Evolutionary conservation across 2,113 vertebrate species (phyloP).

Genomic region (Toxostoma redivivum): DNA sequence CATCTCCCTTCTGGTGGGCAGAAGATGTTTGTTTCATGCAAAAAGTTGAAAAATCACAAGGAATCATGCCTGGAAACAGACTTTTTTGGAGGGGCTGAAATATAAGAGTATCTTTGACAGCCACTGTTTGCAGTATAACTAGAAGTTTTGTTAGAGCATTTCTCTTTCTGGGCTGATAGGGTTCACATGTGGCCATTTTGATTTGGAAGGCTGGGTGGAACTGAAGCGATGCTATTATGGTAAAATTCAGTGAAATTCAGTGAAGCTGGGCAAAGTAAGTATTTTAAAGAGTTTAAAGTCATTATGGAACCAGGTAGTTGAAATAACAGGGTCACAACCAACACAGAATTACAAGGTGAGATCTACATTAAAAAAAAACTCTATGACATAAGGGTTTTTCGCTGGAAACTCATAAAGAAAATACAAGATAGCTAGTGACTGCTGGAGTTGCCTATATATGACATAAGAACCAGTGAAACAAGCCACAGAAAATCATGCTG

Average conservation of each 20-base stretch:
- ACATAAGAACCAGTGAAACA: neutral
- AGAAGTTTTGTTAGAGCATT: neutral
- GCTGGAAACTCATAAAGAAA: neutral
- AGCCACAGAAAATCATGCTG: neutral
- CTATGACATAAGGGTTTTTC: neutral
- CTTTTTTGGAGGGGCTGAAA: neutral
- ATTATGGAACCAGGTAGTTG: neutral
- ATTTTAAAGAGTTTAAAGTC: neutral
- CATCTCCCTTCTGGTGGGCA: neutral
- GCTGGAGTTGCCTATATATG: neutral
- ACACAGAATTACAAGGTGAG: neutral
- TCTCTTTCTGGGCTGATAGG: neutral
- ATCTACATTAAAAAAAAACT: neutral
- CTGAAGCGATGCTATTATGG: neutral
- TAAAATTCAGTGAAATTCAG: neutral
- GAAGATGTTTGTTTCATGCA: neutral
- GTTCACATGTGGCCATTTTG: neutral
- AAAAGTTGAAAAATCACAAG: neutral
- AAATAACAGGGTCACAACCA: neutral
- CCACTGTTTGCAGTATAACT: neutral
- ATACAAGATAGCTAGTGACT: neutral
- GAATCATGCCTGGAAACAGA: neutral
- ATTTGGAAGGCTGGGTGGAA: neutral
- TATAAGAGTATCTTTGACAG: neutral
- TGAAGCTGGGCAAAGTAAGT: neutral